A percentile compares a stretch with the other conserved stretches of the same genome.
Conservation (phyloP, 2,797 vertebrate species). For the Morelia viridis region DNA sequence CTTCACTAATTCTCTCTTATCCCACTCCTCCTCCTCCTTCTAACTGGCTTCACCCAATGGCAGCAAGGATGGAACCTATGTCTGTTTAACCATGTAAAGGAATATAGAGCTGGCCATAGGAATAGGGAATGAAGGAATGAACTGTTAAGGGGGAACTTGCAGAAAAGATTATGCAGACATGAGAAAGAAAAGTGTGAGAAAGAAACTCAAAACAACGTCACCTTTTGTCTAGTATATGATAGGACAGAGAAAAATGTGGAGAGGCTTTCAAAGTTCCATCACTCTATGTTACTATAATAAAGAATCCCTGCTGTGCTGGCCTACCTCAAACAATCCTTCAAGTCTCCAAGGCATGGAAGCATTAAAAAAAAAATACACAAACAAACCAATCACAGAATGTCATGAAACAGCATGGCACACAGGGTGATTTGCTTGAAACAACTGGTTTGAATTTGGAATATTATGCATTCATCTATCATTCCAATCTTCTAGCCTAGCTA, state of each 20-base stretch:
- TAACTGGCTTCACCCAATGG: background rate
- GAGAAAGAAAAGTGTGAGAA: background rate
- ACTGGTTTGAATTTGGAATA: background rate
- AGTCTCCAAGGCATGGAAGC: background rate
- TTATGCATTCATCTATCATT: background rate
- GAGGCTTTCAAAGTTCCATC: background rate
- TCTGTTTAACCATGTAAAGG: background rate
- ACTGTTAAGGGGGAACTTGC: background rate
- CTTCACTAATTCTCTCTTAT: background rate
- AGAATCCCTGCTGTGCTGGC: background rate
- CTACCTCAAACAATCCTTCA: slow-evolving; percentile 1
- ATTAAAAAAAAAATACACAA: background rate
- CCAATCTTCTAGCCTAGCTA: background rate
- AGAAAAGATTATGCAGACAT: background rate
- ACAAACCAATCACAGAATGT: background rate
- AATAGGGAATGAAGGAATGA: background rate
- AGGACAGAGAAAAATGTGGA: background rate
- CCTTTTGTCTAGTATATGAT: background rate
- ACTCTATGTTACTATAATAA: background rate
- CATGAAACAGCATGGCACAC: background rate
- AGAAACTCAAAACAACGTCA: background rate
- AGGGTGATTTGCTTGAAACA: background rate
- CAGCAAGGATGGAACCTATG: background rate
- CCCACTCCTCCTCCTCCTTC: background rate
- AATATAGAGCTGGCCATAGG: background rate